A percentile compares a stretch with the other conserved stretches of the same genome.
These are phyloP conservation scores for Orycteropus afer DNA, from an alignment of 2,113 vertebrate species.

Conservation along the genomic window DNA sequence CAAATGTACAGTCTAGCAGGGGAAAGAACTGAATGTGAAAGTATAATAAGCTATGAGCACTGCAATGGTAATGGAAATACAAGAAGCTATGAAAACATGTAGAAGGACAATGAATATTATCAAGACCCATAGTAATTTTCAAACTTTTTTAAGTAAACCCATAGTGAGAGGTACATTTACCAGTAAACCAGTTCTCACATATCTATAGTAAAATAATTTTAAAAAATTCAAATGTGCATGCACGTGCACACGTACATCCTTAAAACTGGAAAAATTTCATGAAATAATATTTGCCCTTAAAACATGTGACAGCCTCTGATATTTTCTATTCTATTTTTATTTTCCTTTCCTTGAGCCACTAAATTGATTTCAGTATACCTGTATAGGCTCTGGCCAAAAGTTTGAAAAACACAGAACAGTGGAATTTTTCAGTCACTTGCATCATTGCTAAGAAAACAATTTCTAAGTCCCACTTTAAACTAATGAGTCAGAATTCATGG, in stretches of 20 bases:
- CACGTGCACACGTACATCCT: not conserved
- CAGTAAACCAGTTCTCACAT: not conserved
- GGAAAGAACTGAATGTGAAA: not conserved
- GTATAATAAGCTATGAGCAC: not conserved
- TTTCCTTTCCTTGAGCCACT: not conserved
- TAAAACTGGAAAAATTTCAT: not conserved
- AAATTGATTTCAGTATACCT: not conserved
- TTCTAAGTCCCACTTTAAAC: constrained; percentile 5
- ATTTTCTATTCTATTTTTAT: constrained; percentile 28
- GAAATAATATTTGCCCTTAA: constrained; percentile 16
- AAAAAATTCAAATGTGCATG: not conserved
- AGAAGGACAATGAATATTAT: not conserved
- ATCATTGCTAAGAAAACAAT: not conserved
- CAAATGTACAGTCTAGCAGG: not conserved
- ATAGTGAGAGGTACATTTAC: not conserved
- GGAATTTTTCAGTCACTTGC: constrained; percentile 37
- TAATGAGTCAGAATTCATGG: not conserved
- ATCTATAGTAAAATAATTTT: not conserved
- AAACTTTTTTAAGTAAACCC: not conserved
- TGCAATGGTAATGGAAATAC: not conserved
- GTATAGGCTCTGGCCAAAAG: not conserved
- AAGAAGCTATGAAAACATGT: not conserved
- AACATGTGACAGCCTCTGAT: not conserved
- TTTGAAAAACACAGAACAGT: not conserved
- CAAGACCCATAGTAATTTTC: not conserved